Base-by-base conservation (phyloP, 1,140 invertebrate species). In the Heterodera schachtii region DNA sequence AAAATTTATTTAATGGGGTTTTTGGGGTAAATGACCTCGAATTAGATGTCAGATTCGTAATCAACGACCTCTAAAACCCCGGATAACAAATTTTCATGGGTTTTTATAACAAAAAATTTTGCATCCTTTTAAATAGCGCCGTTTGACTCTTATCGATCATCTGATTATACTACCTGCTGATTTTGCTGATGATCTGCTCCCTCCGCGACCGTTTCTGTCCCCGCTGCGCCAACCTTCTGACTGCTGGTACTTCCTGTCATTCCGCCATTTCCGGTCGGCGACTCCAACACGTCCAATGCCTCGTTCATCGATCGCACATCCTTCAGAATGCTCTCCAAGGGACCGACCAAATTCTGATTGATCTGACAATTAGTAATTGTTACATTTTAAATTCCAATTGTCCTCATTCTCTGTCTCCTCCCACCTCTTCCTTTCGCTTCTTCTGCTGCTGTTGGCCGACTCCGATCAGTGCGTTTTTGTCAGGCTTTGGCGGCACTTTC, bases 401-500 rank as follows among this genome's bases (percentile, higher is more conserved):
- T 31, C 31, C 31, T 21, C 1, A 79, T 79, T n/a, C 43, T 60
- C 19, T 43, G 31, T 31, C 31, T 1, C 31, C 31, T 31, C 19
- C 16, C 43, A 77, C 47, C n/a, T 80, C 78, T 9, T 21, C 49
- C 49, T 52, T 52, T 11, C 49, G 49, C 49, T 31, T 64, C 52
- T 81, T 16, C 41, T 52, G 60, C 49, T 78, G 44, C 0, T 81
- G 44, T 79, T 69, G 41, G 43, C 43, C 71, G 5, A 19, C 5
- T 19, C 71, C 71, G 4, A 73, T 73, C 13, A 73, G 71, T 46
- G 43, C 16, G 70, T 13, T 19, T 43, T 3, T 74, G 57, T 84
- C 87, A 19, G 84, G 84, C 52, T 85, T 85, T 70, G 84, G 84
- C 19, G 86, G 86, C 44, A 85, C 84, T 43, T 46, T 67, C 2